Evolutionary conservation across 2,888 invertebrate genomes (phyloP), one percentile per base, ranked within the genome.

Genomic region (Adelognathus sp.): DNA sequence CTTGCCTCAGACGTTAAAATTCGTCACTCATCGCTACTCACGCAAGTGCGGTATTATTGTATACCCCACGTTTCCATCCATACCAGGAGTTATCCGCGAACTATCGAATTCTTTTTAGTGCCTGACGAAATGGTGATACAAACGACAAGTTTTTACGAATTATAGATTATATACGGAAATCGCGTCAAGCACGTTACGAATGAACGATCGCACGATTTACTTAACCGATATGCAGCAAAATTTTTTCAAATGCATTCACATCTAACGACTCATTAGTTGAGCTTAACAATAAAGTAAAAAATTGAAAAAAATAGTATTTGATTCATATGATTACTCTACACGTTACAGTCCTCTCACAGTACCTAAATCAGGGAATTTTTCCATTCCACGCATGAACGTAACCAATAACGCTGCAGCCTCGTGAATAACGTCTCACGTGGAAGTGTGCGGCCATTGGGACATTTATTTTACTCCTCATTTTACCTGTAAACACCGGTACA

Each of bases 111-210:
- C 56, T 72, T 72, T 56, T 64, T 33, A 64, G 64, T 72, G 72
- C 72, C 72, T 72, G 63, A 54, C 33, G 24, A 72, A 56, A 56
- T 52, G 71, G 29, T 61, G 63, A 72, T 72, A 71, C 52, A 54
- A 63, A 71, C 54, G 67, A 39, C 41, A 52, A 71, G 27, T 72
- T 72, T 64, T 56, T 46, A 63, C 64, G 63, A 56, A 64, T 56
- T 29, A 56, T 56, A 36, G 33, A 56, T n/a, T n/a, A 24, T 64
- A 33, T 46, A 72, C 3, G 61, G n/a, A 64, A 39, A 39, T n/a
- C n/a, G n/a, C n/a, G n/a, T n/a, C n/a, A n/a, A n/a, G n/a, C n/a
- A n/a, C n/a, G n/a, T n/a, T n/a, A n/a, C n/a, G n/a, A n/a, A n/a
- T n/a, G n/a, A n/a, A n/a, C n/a, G n/a, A 14, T 11, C 31, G 14